These are phyloP conservation scores for Chrysomallon squamiferum DNA, from an alignment of 1,140 invertebrate species.

Conservation along the genomic window DNA sequence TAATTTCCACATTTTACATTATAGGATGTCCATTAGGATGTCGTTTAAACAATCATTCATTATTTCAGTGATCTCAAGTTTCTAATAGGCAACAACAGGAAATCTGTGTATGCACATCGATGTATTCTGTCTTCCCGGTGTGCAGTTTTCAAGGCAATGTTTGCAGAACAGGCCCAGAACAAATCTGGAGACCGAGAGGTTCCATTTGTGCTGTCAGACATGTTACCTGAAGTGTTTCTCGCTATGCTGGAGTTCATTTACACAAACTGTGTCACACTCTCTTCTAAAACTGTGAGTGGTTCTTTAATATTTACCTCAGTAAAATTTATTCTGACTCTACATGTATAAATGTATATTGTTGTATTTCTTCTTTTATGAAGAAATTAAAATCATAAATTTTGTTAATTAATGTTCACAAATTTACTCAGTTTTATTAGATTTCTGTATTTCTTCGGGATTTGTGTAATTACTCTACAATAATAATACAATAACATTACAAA, in stretches of 20 bases:
- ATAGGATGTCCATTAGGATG: too few species aligned
- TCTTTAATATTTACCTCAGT: background rate
- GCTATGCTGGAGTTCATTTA: conserved; percentile 61
- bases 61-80: conserved; percentile 63
- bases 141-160: conserved; percentile 61
- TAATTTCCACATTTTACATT: too few species aligned
- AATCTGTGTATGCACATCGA: conserved; percentile 57
- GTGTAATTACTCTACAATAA: too few species aligned
- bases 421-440: too few species aligned
- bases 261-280: conserved; percentile 58
- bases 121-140: conserved; percentile 59
- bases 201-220: conserved; percentile 58
- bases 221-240: conserved; percentile 54
- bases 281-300: conserved; percentile 54
- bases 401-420: too few species aligned
- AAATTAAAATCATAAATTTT: too few species aligned
- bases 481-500: too few species aligned
- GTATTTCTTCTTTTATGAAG: background rate
- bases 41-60: too few species aligned
- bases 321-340: background rate
- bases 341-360: background rate
- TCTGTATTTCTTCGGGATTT: too few species aligned
- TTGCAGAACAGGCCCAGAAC: conserved; percentile 48
- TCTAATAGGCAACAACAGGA: conserved; percentile 55
- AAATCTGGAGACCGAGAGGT: conserved; percentile 46